phyloP scores from a whole-genome alignment of 2,888 invertebrate species.

The Lasioglossum vierecki region DNA sequence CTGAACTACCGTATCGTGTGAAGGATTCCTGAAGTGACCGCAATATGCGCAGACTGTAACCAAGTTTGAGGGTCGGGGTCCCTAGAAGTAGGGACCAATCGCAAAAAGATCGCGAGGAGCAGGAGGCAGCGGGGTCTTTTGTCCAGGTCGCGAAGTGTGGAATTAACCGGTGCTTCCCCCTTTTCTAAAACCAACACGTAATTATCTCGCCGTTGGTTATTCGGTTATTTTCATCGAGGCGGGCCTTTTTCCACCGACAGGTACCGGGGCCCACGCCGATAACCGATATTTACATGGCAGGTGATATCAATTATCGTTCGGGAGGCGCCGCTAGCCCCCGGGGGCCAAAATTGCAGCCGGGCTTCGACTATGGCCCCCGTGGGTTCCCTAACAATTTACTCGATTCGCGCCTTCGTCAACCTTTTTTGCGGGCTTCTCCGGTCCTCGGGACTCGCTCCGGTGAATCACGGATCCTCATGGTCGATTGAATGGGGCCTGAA shows the following conservation, averaged over 20 bases:
- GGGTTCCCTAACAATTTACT: slow-evolving; percentile 74
- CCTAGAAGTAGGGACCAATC: background rate
- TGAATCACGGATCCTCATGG: slow-evolving; percentile 35
- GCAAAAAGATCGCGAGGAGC: slow-evolving; percentile 18
- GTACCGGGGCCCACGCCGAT: slow-evolving; percentile 63
- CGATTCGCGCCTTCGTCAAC: slow-evolving; percentile 72
- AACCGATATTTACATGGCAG: slow-evolving; percentile 83
- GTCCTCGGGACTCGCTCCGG: slow-evolving; percentile 15
- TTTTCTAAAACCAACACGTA: slow-evolving; percentile 84
- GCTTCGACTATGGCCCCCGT: slow-evolving; percentile 44
- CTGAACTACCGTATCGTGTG: background rate
- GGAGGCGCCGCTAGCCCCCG: slow-evolving; percentile 72
- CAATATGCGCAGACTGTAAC: background rate
- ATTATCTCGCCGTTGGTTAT: slow-evolving; percentile 82
- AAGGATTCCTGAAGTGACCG: background rate
- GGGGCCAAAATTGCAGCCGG: slow-evolving; percentile 69
- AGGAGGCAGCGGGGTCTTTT: slow-evolving; percentile 55
- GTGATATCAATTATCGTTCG: slow-evolving; percentile 82
- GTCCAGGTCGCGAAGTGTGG: slow-evolving; percentile 71
- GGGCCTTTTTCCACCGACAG: slow-evolving; percentile 70
- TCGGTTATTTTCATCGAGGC: slow-evolving; percentile 67
- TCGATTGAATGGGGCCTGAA: slow-evolving; percentile 39
- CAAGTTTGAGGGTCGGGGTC: background rate
- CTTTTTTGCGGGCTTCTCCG: slow-evolving; percentile 52
- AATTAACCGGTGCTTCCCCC: slow-evolving; percentile 79